phyloP scores from a whole-genome alignment of 2,113 vertebrate species.

The Pelodiscus sinensis region DNA sequence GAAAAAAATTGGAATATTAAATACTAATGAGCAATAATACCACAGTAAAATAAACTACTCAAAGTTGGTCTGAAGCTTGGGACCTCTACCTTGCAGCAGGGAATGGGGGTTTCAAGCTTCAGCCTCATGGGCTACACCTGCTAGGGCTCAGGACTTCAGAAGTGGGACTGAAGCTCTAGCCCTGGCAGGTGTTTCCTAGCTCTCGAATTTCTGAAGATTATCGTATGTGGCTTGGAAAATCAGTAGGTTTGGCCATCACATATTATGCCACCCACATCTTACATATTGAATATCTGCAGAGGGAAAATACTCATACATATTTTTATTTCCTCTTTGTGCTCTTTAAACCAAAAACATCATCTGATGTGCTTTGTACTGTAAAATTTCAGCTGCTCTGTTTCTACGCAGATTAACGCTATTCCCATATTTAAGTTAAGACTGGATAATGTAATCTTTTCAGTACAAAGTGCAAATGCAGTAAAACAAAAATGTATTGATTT shows the following conservation, averaged over 20 bases:
- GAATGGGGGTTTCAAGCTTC: too few species aligned
- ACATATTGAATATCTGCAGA: neutral
- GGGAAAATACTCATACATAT: neutral
- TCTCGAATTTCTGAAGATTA: too few species aligned
- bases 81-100: too few species aligned
- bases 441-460: neutral
- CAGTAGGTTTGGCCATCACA: too few species aligned
- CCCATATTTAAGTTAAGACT: slow-evolving; percentile 5
- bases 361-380: slow-evolving; percentile 10
- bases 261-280: neutral
- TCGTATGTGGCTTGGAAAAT: too few species aligned
- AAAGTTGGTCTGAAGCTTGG: neutral
- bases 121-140: too few species aligned
- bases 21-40: neutral
- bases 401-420: neutral
- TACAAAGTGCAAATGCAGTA: neutral
- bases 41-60: neutral
- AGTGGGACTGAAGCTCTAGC: too few species aligned
- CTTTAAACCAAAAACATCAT: slow-evolving; percentile 53
- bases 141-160: too few species aligned
- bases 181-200: too few species aligned
- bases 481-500: slow-evolving; percentile 9
- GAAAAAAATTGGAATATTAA: neutral
- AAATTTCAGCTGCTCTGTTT: slow-evolving; percentile 9
- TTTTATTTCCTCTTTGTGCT: slow-evolving; percentile 1